phyloP scores from a whole-genome alignment of 2,888 invertebrate genomes.

The Papilio protenor region DNA sequence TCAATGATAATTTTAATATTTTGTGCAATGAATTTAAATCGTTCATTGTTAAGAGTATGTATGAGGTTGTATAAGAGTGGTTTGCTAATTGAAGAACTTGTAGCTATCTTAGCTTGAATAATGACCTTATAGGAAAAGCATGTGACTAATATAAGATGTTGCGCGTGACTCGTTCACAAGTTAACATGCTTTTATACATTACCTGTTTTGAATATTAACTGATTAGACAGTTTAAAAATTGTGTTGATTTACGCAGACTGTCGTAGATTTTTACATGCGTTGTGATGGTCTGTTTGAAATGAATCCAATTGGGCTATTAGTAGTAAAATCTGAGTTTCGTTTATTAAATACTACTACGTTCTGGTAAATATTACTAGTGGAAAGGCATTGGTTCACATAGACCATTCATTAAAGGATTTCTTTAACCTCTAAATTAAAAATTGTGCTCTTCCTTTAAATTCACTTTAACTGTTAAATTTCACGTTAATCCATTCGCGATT shows the following conservation, averaged over 20 bases:
- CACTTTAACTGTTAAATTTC: not conserved
- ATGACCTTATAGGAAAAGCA: constrained; percentile 6
- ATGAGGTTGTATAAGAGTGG: not conserved
- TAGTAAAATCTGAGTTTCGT: not conserved
- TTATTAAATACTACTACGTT: too few species aligned
- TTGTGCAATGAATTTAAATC: not conserved
- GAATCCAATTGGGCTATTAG: not conserved
- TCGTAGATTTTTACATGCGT: not conserved
- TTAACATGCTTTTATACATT: not conserved
- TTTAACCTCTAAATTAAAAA: too few species aligned
- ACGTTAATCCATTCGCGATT: not conserved
- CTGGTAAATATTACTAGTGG: too few species aligned
- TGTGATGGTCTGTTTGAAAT: not conserved
- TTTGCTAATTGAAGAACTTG: not conserved
- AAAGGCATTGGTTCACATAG: too few species aligned
- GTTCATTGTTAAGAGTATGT: not conserved
- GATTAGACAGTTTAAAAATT: not conserved
- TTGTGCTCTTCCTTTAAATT: too few species aligned
- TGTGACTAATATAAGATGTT: not conserved
- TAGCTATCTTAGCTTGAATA: not conserved
- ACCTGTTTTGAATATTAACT: not conserved
- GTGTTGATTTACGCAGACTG: not conserved
- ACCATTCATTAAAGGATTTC: too few species aligned
- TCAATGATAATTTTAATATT: too few species aligned
- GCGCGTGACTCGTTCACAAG: constrained; percentile 9